Base-by-base conservation (phyloP, 2,797 vertebrate genomes). In the Enteromius afrohamiltoni region DNA sequence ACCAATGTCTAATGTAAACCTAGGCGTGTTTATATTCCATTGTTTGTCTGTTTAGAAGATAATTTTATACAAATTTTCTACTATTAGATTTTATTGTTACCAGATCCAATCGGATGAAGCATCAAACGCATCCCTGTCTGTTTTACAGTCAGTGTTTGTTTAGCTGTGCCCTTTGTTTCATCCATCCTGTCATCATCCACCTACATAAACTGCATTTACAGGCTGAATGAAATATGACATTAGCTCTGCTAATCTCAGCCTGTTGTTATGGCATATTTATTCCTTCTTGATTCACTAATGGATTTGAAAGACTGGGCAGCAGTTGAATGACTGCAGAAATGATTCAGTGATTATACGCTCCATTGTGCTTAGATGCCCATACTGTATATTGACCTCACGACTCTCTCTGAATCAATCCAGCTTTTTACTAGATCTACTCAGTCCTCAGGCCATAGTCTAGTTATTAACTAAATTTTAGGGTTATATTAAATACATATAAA, bases 271-370 rank as follows among this genome's bases (percentile, higher is more conserved):
- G 86, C 71, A 62, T 77, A 53, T 73, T 67, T 71, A 83, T 88
- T 88, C 86, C 83, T 75, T 79, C 42, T 70, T 69, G 65, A 83
- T 88, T 88, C 87, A 84, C 82, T 91, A 88, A 91, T 90, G 86
- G 82, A 87, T 80, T 87, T 87, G 81, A 91, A 82, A 89, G 87
- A 90, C 86, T 84, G 69, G 79, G 82, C 86, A 73, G 81, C 47
- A n/a, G 77, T 58, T 91, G 85, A 92, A 89, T 37, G 78, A 80
- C 58, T 71, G 19, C 82, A 91, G 84, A 91, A 90, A 90, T 87
- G 65, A 82, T 82, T 86, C 45, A 84, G 51, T 86, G 89, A 92
- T 91, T 86, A 84, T 77, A 53, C 76, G 17, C 82, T 90, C 19
- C 62, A 76, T 78, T 82, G 80, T 76, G 9, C 42, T 40, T 77